Base-by-base conservation (phyloP, 2,113 vertebrate species). In the Apaloderma vittatum region DNA sequence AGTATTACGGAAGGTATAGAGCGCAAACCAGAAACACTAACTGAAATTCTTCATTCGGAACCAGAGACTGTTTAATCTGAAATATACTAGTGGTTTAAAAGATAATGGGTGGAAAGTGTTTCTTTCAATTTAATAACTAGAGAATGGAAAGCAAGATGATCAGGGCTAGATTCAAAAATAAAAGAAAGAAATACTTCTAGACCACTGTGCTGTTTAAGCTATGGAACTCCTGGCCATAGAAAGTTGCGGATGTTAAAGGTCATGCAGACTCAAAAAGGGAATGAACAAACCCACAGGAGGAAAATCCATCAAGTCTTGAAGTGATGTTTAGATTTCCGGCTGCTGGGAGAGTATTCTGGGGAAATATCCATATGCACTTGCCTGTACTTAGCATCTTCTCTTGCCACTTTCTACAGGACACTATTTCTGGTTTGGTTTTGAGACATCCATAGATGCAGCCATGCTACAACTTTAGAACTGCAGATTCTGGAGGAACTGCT, bases 401-500 rank as follows among this genome's bases (percentile, higher is more conserved):
- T 73, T 59, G 34, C n/a, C 29, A 65, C 22, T 11, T 74, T 75
- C 54, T 84, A 59, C 43, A 55, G 63, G 24, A 32, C 54, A 57
- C 26, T 73, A 2, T 46, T 92, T 77, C 63, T 88, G 40, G 20
- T 85, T 92, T 91, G 19, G 1, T 86, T 94, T 67, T 94, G 98
- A 98, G 97, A 96, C 45, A 96, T 98, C 98, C 97, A 98, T 98
- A 98, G 94, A 91, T 80, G 24, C 27, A 45, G 40, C 48, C 45
- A 30, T 52, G 18, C 70, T 37, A 91, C 29, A 95, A 90, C 95
- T 86, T 97, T 98, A 98, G 98, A 99, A 99, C 95, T 98, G 67
- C 87, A 99, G 98, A 98, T 99, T 99, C 97, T 99, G 98, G 98
- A 99, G 99, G 97, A 99, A 99, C 98, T 98, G 98, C 94, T 99